Evolutionary conservation across 2,888 invertebrate genomes (phyloP).

Genomic region (Ferrisia virgata): DNA sequence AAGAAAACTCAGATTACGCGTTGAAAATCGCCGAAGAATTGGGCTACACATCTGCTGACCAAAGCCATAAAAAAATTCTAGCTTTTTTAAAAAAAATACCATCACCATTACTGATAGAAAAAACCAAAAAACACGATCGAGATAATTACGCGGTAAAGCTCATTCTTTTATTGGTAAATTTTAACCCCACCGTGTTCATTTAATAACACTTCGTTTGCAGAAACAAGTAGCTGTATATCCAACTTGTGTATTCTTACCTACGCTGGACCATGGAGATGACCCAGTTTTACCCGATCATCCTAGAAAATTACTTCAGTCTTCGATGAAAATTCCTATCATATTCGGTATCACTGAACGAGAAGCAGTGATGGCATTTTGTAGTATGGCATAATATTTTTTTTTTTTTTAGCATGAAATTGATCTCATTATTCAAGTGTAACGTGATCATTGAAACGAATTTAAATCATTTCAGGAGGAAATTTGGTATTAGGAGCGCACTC

Average conservation of each 20-base stretch:
- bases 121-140: background rate
- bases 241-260: background rate
- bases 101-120: background rate
- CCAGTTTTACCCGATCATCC: background rate
- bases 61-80: background rate
- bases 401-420: background rate
- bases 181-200: background rate
- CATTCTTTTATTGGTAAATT: background rate
- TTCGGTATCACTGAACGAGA: constrained; percentile 21
- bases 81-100: background rate
- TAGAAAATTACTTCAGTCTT: background rate
- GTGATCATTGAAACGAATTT: background rate
- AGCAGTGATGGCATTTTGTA: background rate
- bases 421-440: background rate
- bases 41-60: background rate
- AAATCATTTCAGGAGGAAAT: background rate
- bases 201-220: background rate
- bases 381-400: background rate
- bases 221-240: background rate
- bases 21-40: background rate
- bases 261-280: background rate
- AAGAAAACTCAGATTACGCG: background rate
- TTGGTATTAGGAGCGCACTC: background rate
- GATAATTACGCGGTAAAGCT: background rate
- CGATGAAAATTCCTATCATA: background rate